Base-by-base conservation (phyloP, 1,140 invertebrate genomes). In the Holotrichia oblita region DNA sequence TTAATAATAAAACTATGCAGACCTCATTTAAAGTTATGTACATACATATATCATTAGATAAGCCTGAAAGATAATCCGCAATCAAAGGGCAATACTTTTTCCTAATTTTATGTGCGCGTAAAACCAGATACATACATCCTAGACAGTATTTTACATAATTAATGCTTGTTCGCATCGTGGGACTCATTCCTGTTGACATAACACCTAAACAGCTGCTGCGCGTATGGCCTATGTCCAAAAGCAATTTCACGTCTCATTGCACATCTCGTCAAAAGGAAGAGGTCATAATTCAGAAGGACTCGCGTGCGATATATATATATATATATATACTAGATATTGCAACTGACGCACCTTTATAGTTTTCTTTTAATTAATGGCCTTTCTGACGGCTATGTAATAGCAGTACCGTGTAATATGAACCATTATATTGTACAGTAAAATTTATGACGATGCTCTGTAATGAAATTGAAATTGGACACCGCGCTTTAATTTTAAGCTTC, bases 331-430 rank as follows among this genome's bases (percentile, higher is more conserved):
- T 69, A 69, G 22, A 69, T 69, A 69, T 69, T 69, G 61, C 61
- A 69, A 69, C 61, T 69, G 61, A 69, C 61, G 61, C 61, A 69
- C 61, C 61, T 69, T 69, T 69, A 69, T 69, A 69, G 61, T 69
- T 69, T 69, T 69, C 61, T 22, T 69, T 69, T 69, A 69, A 69
- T 69, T 69, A 69, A 69, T 69, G 12, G 61, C 20, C 12, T 69
- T 17, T 22, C 61, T 27, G 61, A 22, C 20, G 17, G 27, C 22
- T 14, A 22, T 69, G 22, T 69, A 69, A 69, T 69, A 20, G 27
- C 27, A 14, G 61, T 27, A 69, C 12, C 61, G 61, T 69, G 61
- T 69, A 69, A 69, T 34, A 69, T 22, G 61, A 69, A 69, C 61
- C 61, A 69, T 34, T 24, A 24, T 64, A 64, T 64, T 69, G 61